Conservation (phyloP, 2,888 invertebrate species). For the Troides oblongomaculatus region DNA sequence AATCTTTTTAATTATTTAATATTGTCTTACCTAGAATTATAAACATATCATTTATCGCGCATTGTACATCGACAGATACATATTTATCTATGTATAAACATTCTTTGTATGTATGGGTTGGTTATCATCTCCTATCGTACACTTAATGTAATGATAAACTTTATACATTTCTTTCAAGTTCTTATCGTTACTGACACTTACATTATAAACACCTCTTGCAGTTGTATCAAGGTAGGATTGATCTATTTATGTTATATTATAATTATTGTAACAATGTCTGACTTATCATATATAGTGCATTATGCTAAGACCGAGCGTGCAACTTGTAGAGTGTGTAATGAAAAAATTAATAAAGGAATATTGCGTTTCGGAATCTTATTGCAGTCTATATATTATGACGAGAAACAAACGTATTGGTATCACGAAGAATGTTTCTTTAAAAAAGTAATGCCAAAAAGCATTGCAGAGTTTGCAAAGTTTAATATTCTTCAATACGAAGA, state of each 20-base stretch:
- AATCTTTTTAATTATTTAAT: too few species aligned
- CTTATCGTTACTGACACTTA: neutral
- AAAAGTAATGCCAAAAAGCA: constrained; percentile 6
- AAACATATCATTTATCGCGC: too few species aligned
- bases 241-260: neutral
- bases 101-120: too few species aligned
- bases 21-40: too few species aligned
- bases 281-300: constrained; percentile 14
- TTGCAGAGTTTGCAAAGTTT: constrained; percentile 14
- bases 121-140: constrained; percentile 2
- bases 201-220: neutral
- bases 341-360: constrained; percentile 17
- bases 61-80: too few species aligned
- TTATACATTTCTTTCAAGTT: neutral
- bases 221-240: neutral
- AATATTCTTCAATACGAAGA: constrained; percentile 14
- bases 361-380: constrained; percentile 14
- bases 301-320: constrained; percentile 17
- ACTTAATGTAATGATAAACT: constrained; percentile 1
- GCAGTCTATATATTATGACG: constrained; percentile 17
- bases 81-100: too few species aligned
- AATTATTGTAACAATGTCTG: constrained; percentile 5
- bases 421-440: constrained; percentile 20
- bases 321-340: constrained; percentile 19
- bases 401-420: constrained; percentile 17